Evolutionary conservation across 2,113 vertebrate genomes (phyloP).

Genomic region (Carollia perspicillata): DNA sequence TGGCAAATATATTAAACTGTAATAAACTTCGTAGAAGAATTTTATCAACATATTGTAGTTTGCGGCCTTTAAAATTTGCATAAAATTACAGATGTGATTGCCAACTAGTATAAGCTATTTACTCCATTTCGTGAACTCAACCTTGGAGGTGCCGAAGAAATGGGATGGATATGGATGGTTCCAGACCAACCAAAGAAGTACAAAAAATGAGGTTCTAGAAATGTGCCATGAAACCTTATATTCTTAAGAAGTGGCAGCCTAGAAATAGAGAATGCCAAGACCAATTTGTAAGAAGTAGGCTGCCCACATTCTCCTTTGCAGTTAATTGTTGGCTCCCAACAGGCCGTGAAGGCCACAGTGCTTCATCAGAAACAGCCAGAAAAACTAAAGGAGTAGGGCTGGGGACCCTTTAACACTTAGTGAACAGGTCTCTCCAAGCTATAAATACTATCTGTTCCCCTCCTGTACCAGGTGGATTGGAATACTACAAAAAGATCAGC

Average conservation of each 20-base stretch:
- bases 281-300: not conserved
- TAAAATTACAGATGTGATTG: not conserved
- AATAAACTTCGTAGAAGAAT: not conserved
- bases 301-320: not conserved
- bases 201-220: not conserved
- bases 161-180: not conserved
- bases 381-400: not conserved
- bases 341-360: not conserved
- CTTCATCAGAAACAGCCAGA: not conserved
- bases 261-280: not conserved
- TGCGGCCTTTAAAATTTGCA: not conserved
- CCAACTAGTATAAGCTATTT: not conserved
- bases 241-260: not conserved
- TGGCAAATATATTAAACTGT: not conserved
- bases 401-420: not conserved
- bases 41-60: not conserved
- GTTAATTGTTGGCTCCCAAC: not conserved
- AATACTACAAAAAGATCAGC: not conserved
- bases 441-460: not conserved
- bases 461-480: not conserved
- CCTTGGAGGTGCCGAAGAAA: not conserved
- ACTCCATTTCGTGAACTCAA: not conserved
- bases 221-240: not conserved
- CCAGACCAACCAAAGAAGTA: not conserved
- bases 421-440: not conserved